Conservation (phyloP, 2,888 invertebrate genomes). For the Bombyx huttoni region DNA sequence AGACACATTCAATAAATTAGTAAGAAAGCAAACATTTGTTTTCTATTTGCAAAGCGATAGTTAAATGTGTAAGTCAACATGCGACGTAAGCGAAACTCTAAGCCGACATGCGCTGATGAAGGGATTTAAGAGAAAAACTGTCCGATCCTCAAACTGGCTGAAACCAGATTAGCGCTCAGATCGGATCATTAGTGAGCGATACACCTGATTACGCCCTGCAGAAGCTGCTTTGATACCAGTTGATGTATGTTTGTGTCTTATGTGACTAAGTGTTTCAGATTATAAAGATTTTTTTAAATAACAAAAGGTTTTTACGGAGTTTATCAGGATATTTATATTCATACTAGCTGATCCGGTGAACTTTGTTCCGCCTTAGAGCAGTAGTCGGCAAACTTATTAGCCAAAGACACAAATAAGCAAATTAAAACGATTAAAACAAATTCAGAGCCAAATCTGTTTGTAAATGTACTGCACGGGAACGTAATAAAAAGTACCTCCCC, state of each 20-base stretch:
- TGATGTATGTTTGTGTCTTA: conserved; percentile 34
- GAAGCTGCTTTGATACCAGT: conserved; percentile 28
- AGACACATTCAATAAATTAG: too few relatives aligned
- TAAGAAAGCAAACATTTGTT: too few relatives aligned
- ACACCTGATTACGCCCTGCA: conserved; percentile 48
- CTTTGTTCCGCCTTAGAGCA: too few relatives aligned
- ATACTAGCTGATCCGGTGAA: too few relatives aligned
- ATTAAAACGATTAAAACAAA: too few relatives aligned
- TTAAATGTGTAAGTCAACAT: neutral
- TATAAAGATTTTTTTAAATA: neutral
- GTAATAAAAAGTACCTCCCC: too few relatives aligned
- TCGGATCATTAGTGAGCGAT: conserved; percentile 59
- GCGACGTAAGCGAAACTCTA: conserved; percentile 27
- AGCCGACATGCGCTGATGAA: conserved; percentile 51
- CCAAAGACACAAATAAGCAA: too few relatives aligned
- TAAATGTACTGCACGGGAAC: too few relatives aligned
- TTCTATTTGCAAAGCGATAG: neutral
- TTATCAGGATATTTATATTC: too few relatives aligned
- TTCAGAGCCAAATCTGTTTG: too few relatives aligned
- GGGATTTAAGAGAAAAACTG: conserved; percentile 61
- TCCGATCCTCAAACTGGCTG: conserved; percentile 33
- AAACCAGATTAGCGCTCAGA: conserved; percentile 50
- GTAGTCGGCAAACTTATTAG: too few relatives aligned
- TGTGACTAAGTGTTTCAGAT: conserved; percentile 19
- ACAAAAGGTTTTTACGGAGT: neutral